phyloP scores from a whole-genome alignment of 1,140 invertebrate species.

The Leptoteleia sp. region DNA sequence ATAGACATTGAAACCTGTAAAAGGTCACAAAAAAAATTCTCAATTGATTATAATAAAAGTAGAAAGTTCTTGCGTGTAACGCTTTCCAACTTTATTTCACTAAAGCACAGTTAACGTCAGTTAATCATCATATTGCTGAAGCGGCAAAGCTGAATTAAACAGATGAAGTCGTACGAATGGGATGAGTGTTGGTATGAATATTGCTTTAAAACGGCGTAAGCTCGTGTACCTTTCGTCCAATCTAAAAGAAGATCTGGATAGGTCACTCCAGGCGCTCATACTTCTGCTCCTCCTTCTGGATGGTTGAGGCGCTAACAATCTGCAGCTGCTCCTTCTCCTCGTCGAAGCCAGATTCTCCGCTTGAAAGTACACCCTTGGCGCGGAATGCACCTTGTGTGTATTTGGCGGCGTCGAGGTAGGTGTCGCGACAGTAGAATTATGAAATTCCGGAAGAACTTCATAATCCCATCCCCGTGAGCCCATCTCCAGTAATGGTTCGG shows the following conservation, averaged over 20 bases:
- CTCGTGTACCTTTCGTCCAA: conserved; percentile 87
- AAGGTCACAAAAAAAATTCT: too few relatives aligned
- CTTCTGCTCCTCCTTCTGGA: conserved; percentile 84
- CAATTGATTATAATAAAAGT: too few relatives aligned
- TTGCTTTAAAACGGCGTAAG: conserved; percentile 14
- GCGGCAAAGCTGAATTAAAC: too few relatives aligned
- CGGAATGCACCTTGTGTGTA: conserved; percentile 68
- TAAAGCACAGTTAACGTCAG: too few relatives aligned
- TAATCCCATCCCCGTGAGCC: conserved; percentile 81
- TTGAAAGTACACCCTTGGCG: conserved; percentile 86
- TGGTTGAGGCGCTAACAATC: conserved; percentile 74
- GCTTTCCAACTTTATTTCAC: too few relatives aligned
- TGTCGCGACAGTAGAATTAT: conserved; percentile 73
- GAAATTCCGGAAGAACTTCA: conserved; percentile 81
- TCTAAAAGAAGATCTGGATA: conserved; percentile 89
- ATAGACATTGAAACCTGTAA: too few relatives aligned
- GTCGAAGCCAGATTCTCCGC: conserved; percentile 83
- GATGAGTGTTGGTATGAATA: too few relatives aligned
- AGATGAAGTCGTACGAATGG: too few relatives aligned
- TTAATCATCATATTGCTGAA: too few relatives aligned
- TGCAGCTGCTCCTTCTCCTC: conserved; percentile 82
- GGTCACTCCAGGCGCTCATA: conserved; percentile 92
- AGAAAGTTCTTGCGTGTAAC: too few relatives aligned
- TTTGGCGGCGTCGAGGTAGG: conserved; percentile 77
- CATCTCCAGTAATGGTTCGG: conserved; percentile 77